phyloP scores from a whole-genome alignment of 2,797 vertebrate genomes.

The Lithobates pipiens region DNA sequence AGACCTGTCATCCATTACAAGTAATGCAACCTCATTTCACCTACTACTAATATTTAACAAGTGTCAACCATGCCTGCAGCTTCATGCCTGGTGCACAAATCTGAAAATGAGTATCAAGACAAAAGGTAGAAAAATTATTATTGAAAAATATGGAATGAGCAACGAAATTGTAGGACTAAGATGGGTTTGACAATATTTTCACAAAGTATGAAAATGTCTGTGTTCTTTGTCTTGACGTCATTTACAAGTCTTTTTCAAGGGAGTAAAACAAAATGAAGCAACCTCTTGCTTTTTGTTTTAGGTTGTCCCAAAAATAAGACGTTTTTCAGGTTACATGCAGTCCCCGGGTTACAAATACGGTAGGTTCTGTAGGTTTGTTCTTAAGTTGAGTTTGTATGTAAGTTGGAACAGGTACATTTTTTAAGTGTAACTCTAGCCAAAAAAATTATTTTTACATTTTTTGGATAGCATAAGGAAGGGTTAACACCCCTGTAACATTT shows the following conservation, averaged over 20 bases:
- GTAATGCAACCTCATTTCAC: not conserved
- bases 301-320: too few relatives aligned
- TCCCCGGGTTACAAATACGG: too few relatives aligned
- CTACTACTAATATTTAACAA: not conserved
- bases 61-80: not conserved
- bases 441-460: too few relatives aligned
- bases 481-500: too few relatives aligned
- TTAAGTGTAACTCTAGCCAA: too few relatives aligned
- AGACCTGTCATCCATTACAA: slow-evolving; percentile 2
- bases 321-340: too few relatives aligned
- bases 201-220: not conserved
- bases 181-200: not conserved
- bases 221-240: not conserved
- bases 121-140: not conserved
- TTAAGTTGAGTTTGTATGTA: too few relatives aligned
- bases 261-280: not conserved
- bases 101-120: not conserved
- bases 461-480: too few relatives aligned
- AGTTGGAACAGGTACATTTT: too few relatives aligned
- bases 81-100: not conserved
- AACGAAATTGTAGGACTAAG: not conserved
- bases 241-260: too few relatives aligned
- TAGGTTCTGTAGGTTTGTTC: too few relatives aligned
- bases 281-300: too few relatives aligned
- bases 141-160: not conserved